Conservation (phyloP, 2,113 vertebrate species). For the Carassius auratus region DNA sequence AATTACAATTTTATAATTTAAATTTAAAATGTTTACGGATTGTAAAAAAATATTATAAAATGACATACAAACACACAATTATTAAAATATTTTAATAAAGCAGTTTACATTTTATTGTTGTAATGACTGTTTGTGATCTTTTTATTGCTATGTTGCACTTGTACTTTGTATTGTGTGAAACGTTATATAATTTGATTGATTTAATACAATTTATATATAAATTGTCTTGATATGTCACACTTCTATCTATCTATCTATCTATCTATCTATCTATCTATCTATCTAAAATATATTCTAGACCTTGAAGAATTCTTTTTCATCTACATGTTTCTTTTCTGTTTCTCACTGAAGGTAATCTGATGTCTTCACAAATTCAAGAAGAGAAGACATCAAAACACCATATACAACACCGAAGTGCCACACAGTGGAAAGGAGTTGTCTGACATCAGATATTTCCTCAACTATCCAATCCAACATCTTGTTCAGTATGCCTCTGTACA, state of each 20-base stretch:
- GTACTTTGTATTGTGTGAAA: not conserved
- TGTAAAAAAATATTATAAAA: no score
- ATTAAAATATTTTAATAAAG: not conserved
- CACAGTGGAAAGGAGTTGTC: not conserved
- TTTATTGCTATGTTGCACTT: not conserved
- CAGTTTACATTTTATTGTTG: not conserved
- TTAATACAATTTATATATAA: no score
- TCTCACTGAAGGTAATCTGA: not conserved
- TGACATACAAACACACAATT: no score
- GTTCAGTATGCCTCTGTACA: slow-evolving; percentile 79
- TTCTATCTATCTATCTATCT: no score
- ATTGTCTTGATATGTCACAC: no score
- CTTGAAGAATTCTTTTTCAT: not conserved
- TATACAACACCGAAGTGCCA: not conserved
- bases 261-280: no score
- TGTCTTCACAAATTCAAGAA: not conserved
- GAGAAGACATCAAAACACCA: slow-evolving; percentile 7
- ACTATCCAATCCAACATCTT: not conserved
- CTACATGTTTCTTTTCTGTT: not conserved
- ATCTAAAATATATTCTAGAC: not conserved
- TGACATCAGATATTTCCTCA: not conserved
- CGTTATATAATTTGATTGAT: no score
- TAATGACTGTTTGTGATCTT: not conserved
- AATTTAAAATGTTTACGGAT: no score
- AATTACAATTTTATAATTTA: no score